These are phyloP conservation scores for Mormyrops attenuatus DNA, from an alignment of 2,797 vertebrate species.

Conservation along the genomic window DNA sequence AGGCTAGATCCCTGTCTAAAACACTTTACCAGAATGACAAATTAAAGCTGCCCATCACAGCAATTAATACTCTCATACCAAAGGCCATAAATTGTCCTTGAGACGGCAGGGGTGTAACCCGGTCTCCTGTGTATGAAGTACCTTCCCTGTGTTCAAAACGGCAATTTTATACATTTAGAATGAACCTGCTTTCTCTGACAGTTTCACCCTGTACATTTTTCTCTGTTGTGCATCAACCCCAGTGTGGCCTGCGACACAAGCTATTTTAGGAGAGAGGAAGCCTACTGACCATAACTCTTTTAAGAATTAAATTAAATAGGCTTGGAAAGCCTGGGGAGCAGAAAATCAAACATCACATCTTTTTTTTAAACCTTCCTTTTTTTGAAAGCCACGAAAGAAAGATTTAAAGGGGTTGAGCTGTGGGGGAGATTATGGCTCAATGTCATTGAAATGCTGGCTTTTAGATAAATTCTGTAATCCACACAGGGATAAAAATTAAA, in stretches of 20 bases:
- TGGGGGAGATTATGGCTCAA: conserved; percentile 25
- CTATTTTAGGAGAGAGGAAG: conserved; percentile 9
- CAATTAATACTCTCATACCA: conserved; percentile 20
- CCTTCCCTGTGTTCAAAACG: background rate
- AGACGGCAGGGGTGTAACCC: background rate
- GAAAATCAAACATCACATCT: background rate
- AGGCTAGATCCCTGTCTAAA: conserved; percentile 22
- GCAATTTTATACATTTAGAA: background rate
- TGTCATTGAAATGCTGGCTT: conserved; percentile 23
- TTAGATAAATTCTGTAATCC: conserved; percentile 33
- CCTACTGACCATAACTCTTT: background rate
- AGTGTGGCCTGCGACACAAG: background rate
- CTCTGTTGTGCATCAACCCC: background rate
- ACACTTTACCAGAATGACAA: conserved; percentile 7
- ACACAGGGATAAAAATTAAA: conserved; percentile 18
- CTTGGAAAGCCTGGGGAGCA: background rate
- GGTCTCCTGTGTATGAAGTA: background rate
- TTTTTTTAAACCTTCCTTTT: background rate
- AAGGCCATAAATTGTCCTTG: conserved; percentile 11
- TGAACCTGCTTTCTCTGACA: background rate
- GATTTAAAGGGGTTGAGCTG: conserved; percentile 8
- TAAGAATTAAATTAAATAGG: conserved; percentile 19
- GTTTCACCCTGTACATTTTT: background rate
- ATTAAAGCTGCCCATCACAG: conserved; percentile 23
- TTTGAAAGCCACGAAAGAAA: conserved; percentile 11